Evolutionary conservation across 1,140 invertebrate species (phyloP).

Genomic region (Philopotamus ludificatus): DNA sequence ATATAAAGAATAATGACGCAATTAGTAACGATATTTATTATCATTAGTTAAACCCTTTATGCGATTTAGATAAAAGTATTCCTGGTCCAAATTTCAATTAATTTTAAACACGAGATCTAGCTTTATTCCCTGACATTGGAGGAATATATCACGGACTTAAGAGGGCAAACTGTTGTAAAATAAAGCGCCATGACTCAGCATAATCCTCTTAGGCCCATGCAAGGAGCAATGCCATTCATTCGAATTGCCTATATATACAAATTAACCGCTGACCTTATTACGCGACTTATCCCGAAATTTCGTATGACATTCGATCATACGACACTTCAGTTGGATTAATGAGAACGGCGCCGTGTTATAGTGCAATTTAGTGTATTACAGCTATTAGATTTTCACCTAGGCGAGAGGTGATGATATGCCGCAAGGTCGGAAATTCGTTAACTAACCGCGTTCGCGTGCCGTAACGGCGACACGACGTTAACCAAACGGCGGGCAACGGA

Average conservation of each 20-base stretch:
- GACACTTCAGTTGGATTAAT: background rate
- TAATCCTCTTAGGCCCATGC: background rate
- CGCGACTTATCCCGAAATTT: background rate
- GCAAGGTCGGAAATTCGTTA: constrained; percentile 20
- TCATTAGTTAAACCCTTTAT: too few relatives aligned
- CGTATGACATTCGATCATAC: background rate
- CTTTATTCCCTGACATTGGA: background rate
- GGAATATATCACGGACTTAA: constrained; percentile 4
- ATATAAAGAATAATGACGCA: too few relatives aligned
- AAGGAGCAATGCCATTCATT: background rate
- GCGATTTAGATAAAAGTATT: too few relatives aligned
- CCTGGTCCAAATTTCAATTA: too few relatives aligned
- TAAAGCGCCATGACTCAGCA: background rate
- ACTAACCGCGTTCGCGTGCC: constrained; percentile 2
- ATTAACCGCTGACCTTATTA: background rate
- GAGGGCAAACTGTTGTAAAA: constrained; percentile 4
- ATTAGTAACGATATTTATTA: too few relatives aligned
- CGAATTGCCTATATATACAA: constrained; percentile 6
- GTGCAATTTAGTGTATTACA: constrained; percentile 19
- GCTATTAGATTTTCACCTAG: constrained; percentile 8
- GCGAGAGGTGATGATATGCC: background rate
- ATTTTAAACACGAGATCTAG: too few relatives aligned
- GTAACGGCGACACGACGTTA: background rate
- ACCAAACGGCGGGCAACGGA: background rate
- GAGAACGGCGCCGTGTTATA: background rate